Percentiles rank a stretch among this genome's conserved stretches.
Evolutionary conservation across 2,888 invertebrate species (phyloP).

Genomic region (Julus scandinavius): DNA sequence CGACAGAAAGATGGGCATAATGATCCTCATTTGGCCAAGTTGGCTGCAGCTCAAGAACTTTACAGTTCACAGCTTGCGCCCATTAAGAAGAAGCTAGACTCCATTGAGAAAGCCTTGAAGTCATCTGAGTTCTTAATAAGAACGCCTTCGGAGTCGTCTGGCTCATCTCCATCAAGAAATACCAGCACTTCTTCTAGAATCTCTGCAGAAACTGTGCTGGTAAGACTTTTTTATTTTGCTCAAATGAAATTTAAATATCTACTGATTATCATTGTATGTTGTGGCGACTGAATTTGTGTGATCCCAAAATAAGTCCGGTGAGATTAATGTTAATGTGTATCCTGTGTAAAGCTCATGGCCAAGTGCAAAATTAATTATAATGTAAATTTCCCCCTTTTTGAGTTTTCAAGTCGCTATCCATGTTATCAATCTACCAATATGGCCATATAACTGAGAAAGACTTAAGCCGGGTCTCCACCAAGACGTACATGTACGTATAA

Average conservation of each 20-base stretch:
- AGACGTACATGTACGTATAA: too few species aligned
- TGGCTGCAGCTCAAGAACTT: constrained; percentile 63
- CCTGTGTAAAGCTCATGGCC: too few species aligned
- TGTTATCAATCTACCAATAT: too few species aligned
- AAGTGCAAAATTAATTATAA: too few species aligned
- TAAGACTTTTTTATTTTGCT: not conserved
- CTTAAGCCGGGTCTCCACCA: too few species aligned
- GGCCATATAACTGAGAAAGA: too few species aligned
- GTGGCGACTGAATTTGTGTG: too few species aligned
- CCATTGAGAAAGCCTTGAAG: constrained; percentile 18
- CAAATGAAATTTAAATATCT: not conserved
- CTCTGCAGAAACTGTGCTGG: not conserved
- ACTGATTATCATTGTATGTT: not conserved
- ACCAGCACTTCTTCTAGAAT: not conserved
- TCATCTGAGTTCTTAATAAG: not conserved
- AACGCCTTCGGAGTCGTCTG: not conserved
- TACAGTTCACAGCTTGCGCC: constrained; percentile 61
- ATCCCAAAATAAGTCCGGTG: too few species aligned
- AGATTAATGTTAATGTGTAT: too few species aligned
- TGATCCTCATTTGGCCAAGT: constrained; percentile 64
- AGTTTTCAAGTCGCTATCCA: too few species aligned
- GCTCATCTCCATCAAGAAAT: not conserved
- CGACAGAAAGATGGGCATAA: constrained; percentile 62
- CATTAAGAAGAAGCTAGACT: constrained; percentile 42
- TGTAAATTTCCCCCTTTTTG: too few species aligned